Conservation (phyloP, 1,140 invertebrate genomes). For the Copidosoma floridanum region DNA sequence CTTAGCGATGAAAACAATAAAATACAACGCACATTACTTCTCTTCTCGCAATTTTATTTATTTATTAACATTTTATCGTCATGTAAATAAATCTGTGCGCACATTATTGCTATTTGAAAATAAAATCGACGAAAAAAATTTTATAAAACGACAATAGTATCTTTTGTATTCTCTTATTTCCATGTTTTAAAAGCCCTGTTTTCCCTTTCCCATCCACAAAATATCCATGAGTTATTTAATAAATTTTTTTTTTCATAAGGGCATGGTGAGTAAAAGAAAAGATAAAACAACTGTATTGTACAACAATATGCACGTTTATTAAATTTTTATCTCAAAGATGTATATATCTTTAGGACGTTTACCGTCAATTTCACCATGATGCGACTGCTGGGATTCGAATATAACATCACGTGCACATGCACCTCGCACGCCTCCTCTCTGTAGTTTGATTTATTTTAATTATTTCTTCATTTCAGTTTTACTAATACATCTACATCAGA, state of each 20-base stretch:
- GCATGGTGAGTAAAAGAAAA: too few species aligned
- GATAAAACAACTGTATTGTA: too few species aligned
- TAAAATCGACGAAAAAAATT: constrained; percentile 45
- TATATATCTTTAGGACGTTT: constrained; percentile 50
- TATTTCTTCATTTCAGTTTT: too few species aligned
- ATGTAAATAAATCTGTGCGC: constrained; percentile 40
- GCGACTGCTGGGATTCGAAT: constrained; percentile 39
- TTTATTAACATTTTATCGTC: constrained; percentile 41
- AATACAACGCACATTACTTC: constrained; percentile 3
- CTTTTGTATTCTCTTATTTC: too few species aligned
- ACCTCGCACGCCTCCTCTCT: neutral
- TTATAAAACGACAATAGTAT: constrained; percentile 32
- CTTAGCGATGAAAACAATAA: constrained; percentile 20
- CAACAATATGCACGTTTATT: constrained; percentile 57
- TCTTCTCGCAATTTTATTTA: constrained; percentile 35
- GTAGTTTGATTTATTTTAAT: too few species aligned
- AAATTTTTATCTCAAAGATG: constrained; percentile 45
- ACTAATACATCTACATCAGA: constrained; percentile 6
- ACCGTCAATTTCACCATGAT: constrained; percentile 34
- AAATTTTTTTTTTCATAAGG: too few species aligned
- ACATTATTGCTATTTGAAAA: constrained; percentile 42
- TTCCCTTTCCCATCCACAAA: constrained; percentile 5
- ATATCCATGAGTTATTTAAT: too few species aligned
- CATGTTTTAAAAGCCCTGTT: neutral
- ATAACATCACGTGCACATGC: constrained; percentile 23